A percentile compares a stretch with the other conserved stretches of the same genome.
These are phyloP conservation scores for Nephrotoma guestfalica DNA, from an alignment of 2,888 invertebrate genomes.

Conservation along the genomic window DNA sequence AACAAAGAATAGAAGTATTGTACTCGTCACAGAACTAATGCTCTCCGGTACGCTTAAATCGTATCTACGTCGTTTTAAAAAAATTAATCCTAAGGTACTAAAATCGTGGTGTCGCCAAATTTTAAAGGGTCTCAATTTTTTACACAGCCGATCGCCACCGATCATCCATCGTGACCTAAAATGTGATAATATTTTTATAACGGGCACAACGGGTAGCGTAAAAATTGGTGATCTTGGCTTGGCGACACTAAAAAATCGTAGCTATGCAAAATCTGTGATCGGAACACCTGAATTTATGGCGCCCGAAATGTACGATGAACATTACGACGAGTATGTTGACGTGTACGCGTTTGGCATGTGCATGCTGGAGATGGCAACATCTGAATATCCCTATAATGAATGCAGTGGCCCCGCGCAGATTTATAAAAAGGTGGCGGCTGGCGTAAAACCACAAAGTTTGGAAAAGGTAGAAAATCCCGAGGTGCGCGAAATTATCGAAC, in stretches of 20 bases:
- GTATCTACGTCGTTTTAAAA: conserved; percentile 90
- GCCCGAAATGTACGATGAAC: conserved; percentile 99
- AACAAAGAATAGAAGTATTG: conserved; percentile 90
- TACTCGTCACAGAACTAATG: conserved; percentile 98
- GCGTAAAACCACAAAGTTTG: conserved; percentile 90
- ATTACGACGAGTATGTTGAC: conserved; percentile 97
- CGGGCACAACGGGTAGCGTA: conserved; percentile 97
- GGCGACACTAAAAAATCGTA: conserved; percentile 95
- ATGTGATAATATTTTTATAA: conserved; percentile 99
- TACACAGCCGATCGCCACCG: conserved; percentile 90
- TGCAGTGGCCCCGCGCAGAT: conserved; percentile 98
- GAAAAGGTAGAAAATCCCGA: conserved; percentile 92
- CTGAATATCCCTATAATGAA: conserved; percentile 98
- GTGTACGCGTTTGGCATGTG: conserved; percentile 99
- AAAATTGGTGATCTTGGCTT: conserved; percentile 98
- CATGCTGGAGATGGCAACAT: conserved; percentile 99
- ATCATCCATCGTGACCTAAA: conserved; percentile 93
- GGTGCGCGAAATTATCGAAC: conserved; percentile 90
- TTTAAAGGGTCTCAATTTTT: conserved; percentile 88
- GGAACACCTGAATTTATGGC: conserved; percentile 52
- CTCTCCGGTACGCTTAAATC: conserved; percentile 97
- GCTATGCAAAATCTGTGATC: conserved; percentile 97
- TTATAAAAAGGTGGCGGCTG: conserved; percentile 95
- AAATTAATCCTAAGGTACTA: conserved; percentile 93
- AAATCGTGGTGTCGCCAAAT: conserved; percentile 99